These are phyloP conservation scores for Acanthurus leucopareius DNA, from an alignment of 2,797 vertebrate genomes.

Conservation along the genomic window DNA sequence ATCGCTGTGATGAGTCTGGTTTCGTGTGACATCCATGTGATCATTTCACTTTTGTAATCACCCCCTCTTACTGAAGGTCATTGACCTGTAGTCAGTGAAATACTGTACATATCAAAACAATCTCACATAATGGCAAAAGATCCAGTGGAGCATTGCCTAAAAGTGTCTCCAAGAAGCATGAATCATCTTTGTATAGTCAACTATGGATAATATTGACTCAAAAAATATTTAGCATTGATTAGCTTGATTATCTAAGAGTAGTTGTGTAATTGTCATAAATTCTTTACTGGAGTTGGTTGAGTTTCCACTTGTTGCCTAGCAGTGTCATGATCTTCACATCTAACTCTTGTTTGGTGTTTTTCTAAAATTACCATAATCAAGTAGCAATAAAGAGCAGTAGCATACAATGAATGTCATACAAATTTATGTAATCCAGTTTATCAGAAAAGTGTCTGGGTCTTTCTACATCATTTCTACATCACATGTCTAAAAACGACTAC, in stretches of 20 bases:
- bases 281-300: too few species aligned
- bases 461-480: too few species aligned
- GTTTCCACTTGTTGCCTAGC: too few species aligned
- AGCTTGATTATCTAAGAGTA: too few species aligned
- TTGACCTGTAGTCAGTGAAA: background rate
- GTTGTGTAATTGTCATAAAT: too few species aligned
- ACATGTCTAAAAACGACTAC: too few species aligned
- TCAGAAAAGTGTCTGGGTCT: too few species aligned
- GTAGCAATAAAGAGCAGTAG: too few species aligned
- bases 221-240: too few species aligned
- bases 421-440: too few species aligned
- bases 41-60: conserved; percentile 21
- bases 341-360: background rate
- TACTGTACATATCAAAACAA: background rate
- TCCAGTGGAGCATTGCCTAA: background rate
- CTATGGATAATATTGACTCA: background rate
- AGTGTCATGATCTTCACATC: too few species aligned
- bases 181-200: background rate
- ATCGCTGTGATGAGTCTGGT: conserved; percentile 3
- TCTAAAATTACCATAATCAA: background rate
- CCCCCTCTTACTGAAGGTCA: conserved; percentile 1
- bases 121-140: background rate
- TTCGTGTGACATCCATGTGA: conserved; percentile 52
- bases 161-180: background rate
- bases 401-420: too few species aligned